Evolutionary conservation across 2,797 vertebrate species (phyloP), one percentile per base, ranked within the genome.

Genomic region (Manis pentadactyla): DNA sequence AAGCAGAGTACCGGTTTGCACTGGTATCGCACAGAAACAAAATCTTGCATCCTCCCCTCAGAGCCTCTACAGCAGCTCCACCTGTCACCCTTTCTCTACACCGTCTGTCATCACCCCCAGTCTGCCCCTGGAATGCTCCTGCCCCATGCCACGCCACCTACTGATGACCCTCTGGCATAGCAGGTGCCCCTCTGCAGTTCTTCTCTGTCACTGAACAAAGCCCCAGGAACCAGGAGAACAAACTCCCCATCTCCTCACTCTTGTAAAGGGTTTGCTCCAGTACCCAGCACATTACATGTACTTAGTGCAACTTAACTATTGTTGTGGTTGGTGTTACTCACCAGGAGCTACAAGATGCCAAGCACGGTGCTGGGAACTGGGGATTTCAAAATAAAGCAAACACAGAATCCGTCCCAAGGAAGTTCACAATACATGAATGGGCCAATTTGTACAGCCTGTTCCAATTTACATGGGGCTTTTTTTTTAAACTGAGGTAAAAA

Each of bases 81-180:
- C 1, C 19, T 17, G 14, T 1, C 0, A 17, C 25, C 59, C 42
- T 25, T 29, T 25, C 29, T 25, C 81, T 8, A 18, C 0, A 1
- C 6, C 15, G 31, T 57, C n/a, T 7, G 1, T 49, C 31, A 46
- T 25, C 21, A 25, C 66, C 29, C 12, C 15, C 15, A 7, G 1
- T 61, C 77, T n/a, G 8, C 71, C 46, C 34, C 2, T 42, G 10
- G 15, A 34, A 29, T 18, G 27, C 39, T 23, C 17, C 13, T 73
- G 39, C 53, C 25, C 53, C 0, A 0, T 13, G 2, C 34, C 5
- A 49, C 10, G n/a, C 37, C 68, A 3, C 84, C 27, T 14, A 59
- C 46, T 7, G 15, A 34, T 2, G 25, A n/a, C 66, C 13, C 34
- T 64, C 31, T 12, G 51, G 42, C 18, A 51, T 2, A n/a, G 79